These are phyloP conservation scores for Lemur catta DNA, from an alignment of 2,797 vertebrate genomes.

Conservation along the genomic window DNA sequence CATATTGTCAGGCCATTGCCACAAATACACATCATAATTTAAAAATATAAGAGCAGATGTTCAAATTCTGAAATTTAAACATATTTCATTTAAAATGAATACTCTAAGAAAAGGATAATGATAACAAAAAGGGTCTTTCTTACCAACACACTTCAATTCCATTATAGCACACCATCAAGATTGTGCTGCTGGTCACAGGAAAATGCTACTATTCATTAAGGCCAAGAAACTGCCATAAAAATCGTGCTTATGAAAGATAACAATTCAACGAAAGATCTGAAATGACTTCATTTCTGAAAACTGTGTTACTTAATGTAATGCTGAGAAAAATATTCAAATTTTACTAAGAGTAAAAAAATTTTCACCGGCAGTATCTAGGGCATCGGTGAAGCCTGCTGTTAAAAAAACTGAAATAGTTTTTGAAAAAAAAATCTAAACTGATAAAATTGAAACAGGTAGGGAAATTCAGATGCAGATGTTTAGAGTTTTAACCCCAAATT, in stretches of 20 bases:
- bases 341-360: neutral
- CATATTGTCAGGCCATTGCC: neutral
- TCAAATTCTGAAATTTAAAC: neutral
- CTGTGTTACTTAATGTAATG: neutral
- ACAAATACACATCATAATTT: neutral
- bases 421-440: neutral
- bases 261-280: neutral
- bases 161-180: neutral
- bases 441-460: neutral
- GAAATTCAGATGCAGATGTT: neutral
- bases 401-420: neutral
- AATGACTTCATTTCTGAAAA: neutral
- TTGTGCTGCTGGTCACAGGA: neutral
- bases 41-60: neutral
- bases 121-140: neutral
- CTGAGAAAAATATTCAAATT: neutral
- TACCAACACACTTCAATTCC: neutral
- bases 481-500: neutral
- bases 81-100: neutral
- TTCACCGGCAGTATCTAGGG: neutral
- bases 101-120: neutral
- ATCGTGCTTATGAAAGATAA: neutral
- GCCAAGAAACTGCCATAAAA: neutral
- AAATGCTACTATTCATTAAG: neutral
- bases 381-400: neutral